These are phyloP conservation scores for Galeopterus variegatus DNA, from an alignment of 2,113 vertebrate species.

Conservation along the genomic window DNA sequence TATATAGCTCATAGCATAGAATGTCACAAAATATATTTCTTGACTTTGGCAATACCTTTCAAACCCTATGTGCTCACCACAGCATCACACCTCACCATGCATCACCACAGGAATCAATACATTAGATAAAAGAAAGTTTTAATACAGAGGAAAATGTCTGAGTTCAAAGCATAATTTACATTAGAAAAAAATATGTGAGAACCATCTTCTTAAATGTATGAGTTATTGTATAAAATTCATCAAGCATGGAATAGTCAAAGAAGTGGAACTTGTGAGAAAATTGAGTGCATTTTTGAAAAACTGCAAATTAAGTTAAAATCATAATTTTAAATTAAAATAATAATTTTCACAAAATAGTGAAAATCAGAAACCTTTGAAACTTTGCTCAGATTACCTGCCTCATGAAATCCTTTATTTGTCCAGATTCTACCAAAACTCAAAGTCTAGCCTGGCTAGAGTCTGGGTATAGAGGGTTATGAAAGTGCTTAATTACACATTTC, in stretches of 20 bases:
- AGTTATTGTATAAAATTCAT: neutral
- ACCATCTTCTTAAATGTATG: neutral
- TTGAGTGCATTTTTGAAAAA: neutral
- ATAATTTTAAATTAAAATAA: neutral
- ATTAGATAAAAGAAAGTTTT: neutral
- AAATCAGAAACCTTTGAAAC: neutral
- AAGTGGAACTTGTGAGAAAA: neutral
- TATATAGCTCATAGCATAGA: neutral
- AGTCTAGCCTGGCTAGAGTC: neutral
- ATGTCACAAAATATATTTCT: no score
- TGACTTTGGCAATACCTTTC: neutral
- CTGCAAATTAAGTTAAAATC: no score
- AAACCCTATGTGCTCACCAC: neutral
- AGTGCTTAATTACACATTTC: neutral
- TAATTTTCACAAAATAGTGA: neutral
- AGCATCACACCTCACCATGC: no score
- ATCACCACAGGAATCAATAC: neutral
- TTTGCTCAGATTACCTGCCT: neutral
- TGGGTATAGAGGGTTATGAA: neutral
- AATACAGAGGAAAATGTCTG: neutral
- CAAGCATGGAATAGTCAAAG: neutral
- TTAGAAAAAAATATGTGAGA: neutral
- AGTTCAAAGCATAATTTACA: no score
- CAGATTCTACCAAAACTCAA: neutral
- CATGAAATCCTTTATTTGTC: neutral